These are phyloP conservation scores for Cancer borealis DNA, from an alignment of 2,888 invertebrate species.

Conservation along the genomic window DNA sequence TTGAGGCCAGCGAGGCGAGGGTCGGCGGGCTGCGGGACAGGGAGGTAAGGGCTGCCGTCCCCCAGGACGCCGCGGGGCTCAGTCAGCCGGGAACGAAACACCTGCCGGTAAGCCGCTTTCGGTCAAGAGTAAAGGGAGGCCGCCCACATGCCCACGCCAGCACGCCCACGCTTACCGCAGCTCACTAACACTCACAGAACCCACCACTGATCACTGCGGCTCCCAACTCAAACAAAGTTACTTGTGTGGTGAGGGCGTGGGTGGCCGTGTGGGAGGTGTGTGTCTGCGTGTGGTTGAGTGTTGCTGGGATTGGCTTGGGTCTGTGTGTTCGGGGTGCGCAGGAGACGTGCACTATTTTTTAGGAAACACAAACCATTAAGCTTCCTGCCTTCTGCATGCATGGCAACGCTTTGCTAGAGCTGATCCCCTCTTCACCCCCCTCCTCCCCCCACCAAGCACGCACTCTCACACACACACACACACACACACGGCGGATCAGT, in stretches of 20 bases:
- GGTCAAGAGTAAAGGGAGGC: constrained; percentile 36
- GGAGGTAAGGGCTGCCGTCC: constrained; percentile 33
- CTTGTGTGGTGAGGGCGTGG: constrained; percentile 18
- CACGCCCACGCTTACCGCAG: constrained; percentile 17
- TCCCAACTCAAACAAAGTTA: not conserved
- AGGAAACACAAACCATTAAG: constrained; percentile 25
- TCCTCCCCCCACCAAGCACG: not conserved
- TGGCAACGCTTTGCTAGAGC: not conserved
- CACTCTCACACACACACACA: constrained; percentile 49
- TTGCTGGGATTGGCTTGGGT: not conserved
- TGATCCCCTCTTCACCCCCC: not conserved
- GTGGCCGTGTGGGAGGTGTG: not conserved
- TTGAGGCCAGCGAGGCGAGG: not conserved
- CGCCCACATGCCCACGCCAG: constrained; percentile 26
- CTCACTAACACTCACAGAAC: not conserved
- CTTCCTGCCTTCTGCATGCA: constrained; percentile 28
- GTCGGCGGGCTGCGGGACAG: not conserved
- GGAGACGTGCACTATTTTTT: not conserved
- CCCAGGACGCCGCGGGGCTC: not conserved
- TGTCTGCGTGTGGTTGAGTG: not conserved
- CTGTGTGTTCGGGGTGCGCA: not conserved
- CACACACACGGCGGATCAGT: constrained; percentile 49
- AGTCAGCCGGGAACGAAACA: constrained; percentile 48
- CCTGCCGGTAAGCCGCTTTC: constrained; percentile 60
- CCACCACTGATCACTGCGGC: not conserved